Evolutionary conservation across 2,888 invertebrate genomes (phyloP).

Genomic region (Cylloceria caligata): DNA sequence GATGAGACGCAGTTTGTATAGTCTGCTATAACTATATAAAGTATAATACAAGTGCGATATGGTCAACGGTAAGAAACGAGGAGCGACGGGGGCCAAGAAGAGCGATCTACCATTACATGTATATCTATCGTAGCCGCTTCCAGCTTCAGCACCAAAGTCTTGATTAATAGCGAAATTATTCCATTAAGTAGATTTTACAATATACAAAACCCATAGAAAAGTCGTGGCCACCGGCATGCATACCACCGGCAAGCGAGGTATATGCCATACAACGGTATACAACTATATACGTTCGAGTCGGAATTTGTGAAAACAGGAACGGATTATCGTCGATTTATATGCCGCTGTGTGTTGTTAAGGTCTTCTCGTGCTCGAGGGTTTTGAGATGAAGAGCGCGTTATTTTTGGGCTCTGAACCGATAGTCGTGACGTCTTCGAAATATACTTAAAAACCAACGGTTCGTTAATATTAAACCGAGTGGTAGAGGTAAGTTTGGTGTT

Average conservation of each 20-base stretch:
- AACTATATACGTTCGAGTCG: not conserved
- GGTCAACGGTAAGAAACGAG: not conserved
- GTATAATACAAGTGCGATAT: not conserved
- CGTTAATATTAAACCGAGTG: too few relatives aligned
- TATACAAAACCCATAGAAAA: conserved; percentile 71
- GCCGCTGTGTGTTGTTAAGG: conserved; percentile 56
- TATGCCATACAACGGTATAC: not conserved
- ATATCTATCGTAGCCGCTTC: conserved; percentile 43
- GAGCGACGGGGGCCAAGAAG: conserved; percentile 1
- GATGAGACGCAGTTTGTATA: conserved; percentile 1
- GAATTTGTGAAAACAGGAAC: conserved; percentile 43
- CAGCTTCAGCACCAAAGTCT: conserved; percentile 66
- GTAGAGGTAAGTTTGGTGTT: too few relatives aligned
- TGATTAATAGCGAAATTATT: conserved; percentile 83
- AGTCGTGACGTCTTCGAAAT: conserved; percentile 10
- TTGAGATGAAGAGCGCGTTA: conserved; percentile 36
- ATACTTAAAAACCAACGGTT: conserved; percentile 18
- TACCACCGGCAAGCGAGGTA: conserved; percentile 74
- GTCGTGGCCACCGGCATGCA: conserved; percentile 75
- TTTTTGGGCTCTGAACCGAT: conserved; percentile 31
- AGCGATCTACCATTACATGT: conserved; percentile 9
- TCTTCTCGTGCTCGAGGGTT: conserved; percentile 39
- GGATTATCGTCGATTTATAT: conserved; percentile 79
- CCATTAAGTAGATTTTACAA: conserved; percentile 77
- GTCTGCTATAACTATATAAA: not conserved